phyloP scores from a whole-genome alignment of 2,888 invertebrate genomes.

The Hesperia comma region DNA sequence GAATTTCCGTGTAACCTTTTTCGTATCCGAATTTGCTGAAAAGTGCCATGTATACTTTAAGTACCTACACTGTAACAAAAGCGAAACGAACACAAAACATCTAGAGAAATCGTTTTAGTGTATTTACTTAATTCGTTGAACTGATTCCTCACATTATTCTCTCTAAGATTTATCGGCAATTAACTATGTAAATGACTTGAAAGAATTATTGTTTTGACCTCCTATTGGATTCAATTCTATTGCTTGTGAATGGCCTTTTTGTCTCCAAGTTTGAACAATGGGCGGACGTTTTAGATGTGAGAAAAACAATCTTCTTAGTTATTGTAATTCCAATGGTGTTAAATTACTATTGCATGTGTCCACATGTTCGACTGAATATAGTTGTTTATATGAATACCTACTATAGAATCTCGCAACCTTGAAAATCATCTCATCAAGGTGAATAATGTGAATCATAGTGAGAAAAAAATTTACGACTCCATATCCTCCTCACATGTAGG shows the following conservation, averaged over 20 bases:
- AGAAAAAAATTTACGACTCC: conserved; percentile 53
- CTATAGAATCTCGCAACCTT: conserved; percentile 52
- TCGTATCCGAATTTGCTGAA: background rate
- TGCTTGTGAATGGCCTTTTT: conserved; percentile 43
- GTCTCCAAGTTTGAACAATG: conserved; percentile 59
- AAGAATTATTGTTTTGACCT: conserved; percentile 37
- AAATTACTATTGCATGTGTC: conserved; percentile 47
- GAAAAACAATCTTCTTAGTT: conserved; percentile 56
- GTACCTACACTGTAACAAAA: background rate
- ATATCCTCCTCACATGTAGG: background rate
- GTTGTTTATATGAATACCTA: conserved; percentile 33
- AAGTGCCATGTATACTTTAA: background rate
- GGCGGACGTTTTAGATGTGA: conserved; percentile 71
- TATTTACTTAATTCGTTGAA: conserved; percentile 17
- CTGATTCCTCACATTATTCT: conserved; percentile 28
- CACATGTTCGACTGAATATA: conserved; percentile 36
- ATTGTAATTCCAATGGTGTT: conserved; percentile 49
- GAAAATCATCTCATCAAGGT: conserved; percentile 59
- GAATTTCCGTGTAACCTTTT: conserved; percentile 6
- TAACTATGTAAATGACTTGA: conserved; percentile 32
- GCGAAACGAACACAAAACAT: background rate
- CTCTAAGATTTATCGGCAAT: conserved; percentile 28
- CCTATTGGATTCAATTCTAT: conserved; percentile 39
- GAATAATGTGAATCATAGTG: conserved; percentile 59
- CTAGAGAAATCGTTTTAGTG: conserved; percentile 5